phyloP scores from a whole-genome alignment of 2,113 vertebrate species.

The Apteryx mantelli region DNA sequence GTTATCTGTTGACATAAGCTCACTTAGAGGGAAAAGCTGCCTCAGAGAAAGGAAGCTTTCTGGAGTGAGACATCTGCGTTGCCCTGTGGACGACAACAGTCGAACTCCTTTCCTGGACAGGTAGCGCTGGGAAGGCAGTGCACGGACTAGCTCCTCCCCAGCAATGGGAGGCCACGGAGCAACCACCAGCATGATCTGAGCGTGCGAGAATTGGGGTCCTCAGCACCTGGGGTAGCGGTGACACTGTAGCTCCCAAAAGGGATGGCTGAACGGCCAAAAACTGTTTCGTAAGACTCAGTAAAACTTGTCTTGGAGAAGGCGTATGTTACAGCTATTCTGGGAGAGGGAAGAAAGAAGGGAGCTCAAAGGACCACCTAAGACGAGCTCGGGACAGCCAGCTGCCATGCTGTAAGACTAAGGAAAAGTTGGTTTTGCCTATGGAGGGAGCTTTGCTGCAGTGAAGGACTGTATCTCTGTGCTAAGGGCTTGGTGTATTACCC shows the following conservation, averaged over 20 bases:
- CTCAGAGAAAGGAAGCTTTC: neutral
- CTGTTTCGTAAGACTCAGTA: neutral
- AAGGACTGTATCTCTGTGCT: fast-evolving
- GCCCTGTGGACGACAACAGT: no score
- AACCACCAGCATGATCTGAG: no score
- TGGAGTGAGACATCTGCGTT: neutral
- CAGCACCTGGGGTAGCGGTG: fast-evolving
- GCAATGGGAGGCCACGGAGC: no score
- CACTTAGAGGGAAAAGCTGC: neutral
- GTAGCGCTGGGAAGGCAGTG: no score
- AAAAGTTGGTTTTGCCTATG: fast-evolving
- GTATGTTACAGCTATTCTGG: fast-evolving
- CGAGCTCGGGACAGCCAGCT: neutral
- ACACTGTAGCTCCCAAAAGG: neutral
- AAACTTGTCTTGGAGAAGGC: neutral
- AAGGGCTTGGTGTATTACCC: fast-evolving
- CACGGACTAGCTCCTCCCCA: no score
- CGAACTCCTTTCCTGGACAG: neutral
- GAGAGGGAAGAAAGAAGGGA: neutral
- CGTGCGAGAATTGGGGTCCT: no score
- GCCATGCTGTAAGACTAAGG: no score
- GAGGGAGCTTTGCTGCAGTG: neutral
- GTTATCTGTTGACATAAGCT: fast-evolving
- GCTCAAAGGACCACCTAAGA: fast-evolving
- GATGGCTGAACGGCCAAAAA: fast-evolving